Base-by-base conservation (phyloP, 2,888 invertebrate species). In the Sipha maydis region DNA sequence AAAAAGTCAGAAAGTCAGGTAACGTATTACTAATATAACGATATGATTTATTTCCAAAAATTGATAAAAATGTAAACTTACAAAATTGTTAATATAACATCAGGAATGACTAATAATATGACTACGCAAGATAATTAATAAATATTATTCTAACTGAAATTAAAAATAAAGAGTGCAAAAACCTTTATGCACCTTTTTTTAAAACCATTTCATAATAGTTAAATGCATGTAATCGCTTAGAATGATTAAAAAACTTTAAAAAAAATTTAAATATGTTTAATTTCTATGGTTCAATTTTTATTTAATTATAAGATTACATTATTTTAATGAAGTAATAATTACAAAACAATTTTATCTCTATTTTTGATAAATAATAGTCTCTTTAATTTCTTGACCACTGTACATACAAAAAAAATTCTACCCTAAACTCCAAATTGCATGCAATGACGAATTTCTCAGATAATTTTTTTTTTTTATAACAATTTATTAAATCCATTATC, bases 1-100 rank as follows among this genome's bases (percentile, higher is more conserved):
- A 90, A 28, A 88, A 88, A 88, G 82, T 75, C 97, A 95, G 92
- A 82, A 82, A 76, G 75, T 88, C 73, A 88, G 67, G 82, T 19
- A 88, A 82, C 8, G 54, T 28, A 73, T 38, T 67, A 82, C 80
- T 67, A 80, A 75, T 80, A 88, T 85, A 34, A 54, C 25, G 69
- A 83, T 83, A 83, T 31, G 77, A 54, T 54, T 48, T 69, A 85
- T 69, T 69, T 69, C 78, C 78, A 34, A 48, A n/a, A 85, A 78
- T 78, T 76, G 67, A 67, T 84, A 41, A 61, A 19, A 76, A 21
- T 76, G 28, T 56, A 67, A 28, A 25, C 25, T 38, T 67, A 14
- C 3, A 41, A 76, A 85, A 69, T 54, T 78, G 48, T 69, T 78
- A n/a, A 85, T 54, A 85, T n/a, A 67, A 48, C 77, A 31, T 76